phyloP scores from a whole-genome alignment of 1,140 invertebrate genomes.

The Scaptomyza montana region DNA sequence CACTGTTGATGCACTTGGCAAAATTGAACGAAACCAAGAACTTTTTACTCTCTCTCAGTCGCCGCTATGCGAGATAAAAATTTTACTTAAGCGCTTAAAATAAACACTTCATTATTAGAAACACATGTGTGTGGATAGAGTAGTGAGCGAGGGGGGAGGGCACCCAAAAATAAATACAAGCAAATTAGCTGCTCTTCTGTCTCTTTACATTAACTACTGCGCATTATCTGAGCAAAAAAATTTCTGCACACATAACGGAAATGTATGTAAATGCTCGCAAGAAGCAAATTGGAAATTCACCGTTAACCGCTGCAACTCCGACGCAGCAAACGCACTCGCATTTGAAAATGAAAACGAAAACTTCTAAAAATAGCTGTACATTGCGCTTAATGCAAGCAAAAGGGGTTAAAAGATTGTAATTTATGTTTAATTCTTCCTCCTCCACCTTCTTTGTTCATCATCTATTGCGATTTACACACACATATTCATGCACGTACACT shows the following conservation, averaged over 20 bases:
- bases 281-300: slow-evolving; percentile 50
- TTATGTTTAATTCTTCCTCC: slow-evolving; percentile 23
- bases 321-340: slow-evolving; percentile 13
- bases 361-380: slow-evolving; percentile 67
- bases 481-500: not conserved
- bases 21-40: slow-evolving; percentile 11
- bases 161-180: slow-evolving; percentile 41
- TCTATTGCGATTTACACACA: slow-evolving; percentile 10
- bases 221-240: no score
- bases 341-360: slow-evolving; percentile 24
- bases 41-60: slow-evolving; percentile 3
- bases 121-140: slow-evolving; percentile 54
- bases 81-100: slow-evolving; percentile 67
- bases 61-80: slow-evolving; percentile 27
- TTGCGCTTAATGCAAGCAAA: slow-evolving; percentile 54
- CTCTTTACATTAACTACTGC: not conserved
- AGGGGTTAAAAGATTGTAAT: slow-evolving; percentile 16
- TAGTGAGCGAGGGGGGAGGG: slow-evolving; percentile 20
- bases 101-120: slow-evolving; percentile 81
- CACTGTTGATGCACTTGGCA: slow-evolving; percentile 15
- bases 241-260: slow-evolving; percentile 31
- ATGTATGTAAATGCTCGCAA: slow-evolving; percentile 32
- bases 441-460: not conserved
- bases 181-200: slow-evolving; percentile 1
- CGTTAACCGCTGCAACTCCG: slow-evolving; percentile 34